Base-by-base conservation (phyloP, 2,797 vertebrate genomes). In the Pelobates cultripes region DNA sequence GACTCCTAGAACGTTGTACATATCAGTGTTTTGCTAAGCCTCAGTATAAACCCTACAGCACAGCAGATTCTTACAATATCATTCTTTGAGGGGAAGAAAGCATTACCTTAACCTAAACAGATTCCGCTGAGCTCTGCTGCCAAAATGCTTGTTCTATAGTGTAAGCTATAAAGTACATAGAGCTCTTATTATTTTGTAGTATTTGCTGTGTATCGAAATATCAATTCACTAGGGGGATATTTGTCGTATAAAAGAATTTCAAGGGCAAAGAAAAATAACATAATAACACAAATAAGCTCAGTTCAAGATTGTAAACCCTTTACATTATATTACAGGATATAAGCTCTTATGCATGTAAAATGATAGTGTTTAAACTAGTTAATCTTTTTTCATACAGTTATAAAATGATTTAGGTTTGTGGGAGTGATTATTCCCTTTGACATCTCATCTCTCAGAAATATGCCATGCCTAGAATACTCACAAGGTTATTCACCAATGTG, bases 151-250 rank as follows among this genome's bases (percentile, higher is more conserved):
- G 55, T 57, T 14, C 55, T 57, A 57, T 15, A 64, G n/a, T 40
- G 7, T 28, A 28, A 28, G 61, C 61, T 64, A 3, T 40, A 64
- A 41, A 64, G 61, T 7, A 64, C 61, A 40, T 40, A 6, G 61
- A 17, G 3, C 61, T 28, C 61, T 64, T 64, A 64, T 64, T 64
- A 64, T 64, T 10, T 64, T 40, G 1, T 5, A 64, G n/a, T 40
- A 64, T 64, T 64, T 64, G 61, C 61, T 64, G 61, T 40, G 61
- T 64, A 64, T 64, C 61, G 28, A 64, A 64, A 64, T 64, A 64
- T 64, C 61, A 64, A 64, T n/a, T 64, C 61, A 28, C 61, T 64
- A 41, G 3, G 28, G 61, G 61, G 28, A 64, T 2, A 40, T 64
- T 57, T 14, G 4, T 12, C 9, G 13, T 57, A 57, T 57, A 51